These are phyloP conservation scores for Ophraella communa DNA, from an alignment of 2,888 invertebrate species.

Conservation along the genomic window DNA sequence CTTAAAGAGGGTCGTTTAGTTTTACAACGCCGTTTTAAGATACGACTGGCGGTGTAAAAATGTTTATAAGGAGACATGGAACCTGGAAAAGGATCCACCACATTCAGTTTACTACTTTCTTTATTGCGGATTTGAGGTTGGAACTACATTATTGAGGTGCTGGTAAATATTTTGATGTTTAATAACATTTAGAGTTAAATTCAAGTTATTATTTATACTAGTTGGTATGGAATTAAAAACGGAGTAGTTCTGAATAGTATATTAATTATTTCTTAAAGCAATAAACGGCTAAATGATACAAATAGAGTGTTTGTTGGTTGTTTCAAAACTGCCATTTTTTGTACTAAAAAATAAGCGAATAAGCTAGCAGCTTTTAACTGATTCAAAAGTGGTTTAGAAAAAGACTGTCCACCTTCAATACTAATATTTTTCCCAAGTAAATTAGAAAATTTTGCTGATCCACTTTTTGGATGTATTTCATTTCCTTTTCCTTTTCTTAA, in stretches of 20 bases:
- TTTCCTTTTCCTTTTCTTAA: not conserved
- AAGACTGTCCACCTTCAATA: too few species aligned
- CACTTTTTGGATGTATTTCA: too few species aligned
- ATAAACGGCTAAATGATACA: too few species aligned
- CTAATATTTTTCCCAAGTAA: too few species aligned
- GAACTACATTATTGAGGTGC: not conserved
- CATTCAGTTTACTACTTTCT: conserved; percentile 13
- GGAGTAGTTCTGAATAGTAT: too few species aligned
- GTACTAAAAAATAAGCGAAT: too few species aligned
- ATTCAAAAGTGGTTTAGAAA: too few species aligned
- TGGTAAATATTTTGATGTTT: not conserved
- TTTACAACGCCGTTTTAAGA: conserved; percentile 54
- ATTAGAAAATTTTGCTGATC: too few species aligned
- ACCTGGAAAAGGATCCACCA: conserved; percentile 8
- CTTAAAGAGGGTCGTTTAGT: conserved; percentile 56
- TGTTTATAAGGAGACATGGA: conserved; percentile 41
- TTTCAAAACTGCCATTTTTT: too few species aligned
- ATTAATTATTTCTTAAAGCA: too few species aligned
- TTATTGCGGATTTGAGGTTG: conserved; percentile 2
- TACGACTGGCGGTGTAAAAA: conserved; percentile 44
- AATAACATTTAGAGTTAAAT: not conserved
- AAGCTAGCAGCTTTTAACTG: too few species aligned
- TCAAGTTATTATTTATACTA: not conserved
- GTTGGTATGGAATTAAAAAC: not conserved
- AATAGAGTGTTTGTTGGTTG: too few species aligned